Evolutionary conservation across 2,888 invertebrate species (phyloP).

Genomic region (Girardia tigrina): DNA sequence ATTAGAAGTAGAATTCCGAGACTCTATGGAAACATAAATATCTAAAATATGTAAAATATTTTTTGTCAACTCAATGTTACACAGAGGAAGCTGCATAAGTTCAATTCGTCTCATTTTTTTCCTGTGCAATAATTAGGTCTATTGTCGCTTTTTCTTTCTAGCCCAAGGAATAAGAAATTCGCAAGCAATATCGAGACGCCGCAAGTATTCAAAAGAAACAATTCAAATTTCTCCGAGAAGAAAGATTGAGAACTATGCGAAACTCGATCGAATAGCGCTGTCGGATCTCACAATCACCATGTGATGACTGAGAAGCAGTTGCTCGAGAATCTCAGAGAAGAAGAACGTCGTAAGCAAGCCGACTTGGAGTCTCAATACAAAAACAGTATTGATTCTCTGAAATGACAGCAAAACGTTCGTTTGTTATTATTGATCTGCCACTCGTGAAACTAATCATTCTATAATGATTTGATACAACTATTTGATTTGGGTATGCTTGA

Average conservation of each 20-base stretch:
- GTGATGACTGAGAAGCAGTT: slow-evolving; percentile 54
- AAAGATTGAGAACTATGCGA: slow-evolving; percentile 50
- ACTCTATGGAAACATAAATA: too few species aligned
- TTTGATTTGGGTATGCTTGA: too few species aligned
- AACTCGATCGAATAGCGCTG: slow-evolving; percentile 55
- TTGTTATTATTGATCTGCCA: neutral
- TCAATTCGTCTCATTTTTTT: too few species aligned
- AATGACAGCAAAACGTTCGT: slow-evolving; percentile 73
- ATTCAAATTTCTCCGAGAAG: slow-evolving; percentile 92
- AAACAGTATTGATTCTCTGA: slow-evolving; percentile 94
- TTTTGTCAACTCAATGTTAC: too few species aligned
- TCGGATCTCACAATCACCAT: slow-evolving; percentile 82
- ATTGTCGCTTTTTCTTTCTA: slow-evolving; percentile 50
- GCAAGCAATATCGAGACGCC: slow-evolving; percentile 94
- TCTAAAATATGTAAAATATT: too few species aligned
- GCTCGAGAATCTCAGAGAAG: slow-evolving; percentile 71
- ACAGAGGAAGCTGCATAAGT: too few species aligned
- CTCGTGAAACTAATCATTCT: too few species aligned
- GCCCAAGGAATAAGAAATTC: slow-evolving; percentile 96
- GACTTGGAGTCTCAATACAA: slow-evolving; percentile 93
- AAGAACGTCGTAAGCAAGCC: slow-evolving; percentile 86
- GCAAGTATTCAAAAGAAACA: slow-evolving; percentile 97
- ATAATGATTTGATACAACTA: neutral
- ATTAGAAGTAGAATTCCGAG: too few species aligned
- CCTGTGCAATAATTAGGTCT: too few species aligned